Evolutionary conservation across 2,888 invertebrate genomes (phyloP), one percentile per base, ranked within the genome.

Genomic region (Drosophila algonquin): DNA sequence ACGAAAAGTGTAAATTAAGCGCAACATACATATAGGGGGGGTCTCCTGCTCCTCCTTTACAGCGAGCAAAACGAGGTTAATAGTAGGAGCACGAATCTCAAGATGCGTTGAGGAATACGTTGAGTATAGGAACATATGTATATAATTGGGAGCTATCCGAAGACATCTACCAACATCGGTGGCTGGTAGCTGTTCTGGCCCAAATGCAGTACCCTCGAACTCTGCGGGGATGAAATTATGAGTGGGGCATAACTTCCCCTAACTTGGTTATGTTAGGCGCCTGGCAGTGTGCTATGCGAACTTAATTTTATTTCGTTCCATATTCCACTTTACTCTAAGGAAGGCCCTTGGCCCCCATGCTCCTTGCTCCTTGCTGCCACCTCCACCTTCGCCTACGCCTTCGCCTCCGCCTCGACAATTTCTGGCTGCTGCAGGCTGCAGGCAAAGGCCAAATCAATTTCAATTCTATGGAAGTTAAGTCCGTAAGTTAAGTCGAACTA

Each of bases 391-490:
- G 1, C 27, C 27, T 1, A 0, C 30, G 30, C 32, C 9, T 10
- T 8, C 5, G 14, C 35, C 5, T 35, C 6, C 35, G 0, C 12
- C 12, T 35, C 27, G 12, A 4, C 55, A 24, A 5, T 16, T 44
- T 16, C 16, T 18, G 27, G 44, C 27, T 46, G 27, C 10, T 30
- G 56, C 12, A 40, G 40, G 30, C 8, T 30, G 30, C 30, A 30
- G 30, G 30, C 56, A 16, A 16, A 59, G 63, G 75, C 51, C 56
- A 62, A 76, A 76, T 79, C 72, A 64, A 79, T 79, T 76, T 62
- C 32, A 65, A 77, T 71, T 59, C 63, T 56, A 55, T 59, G 62
- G 35, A 47, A 72, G 54, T 64, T 59, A 76, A 80, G 73, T 80
- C 56, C 30, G 24, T 54, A 62, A 76, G 48, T 76, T 69, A 75